Evolutionary conservation across 2,888 invertebrate species (phyloP), one percentile per base, ranked within the genome.

Genomic region (Eupeodes latifasciatus): DNA sequence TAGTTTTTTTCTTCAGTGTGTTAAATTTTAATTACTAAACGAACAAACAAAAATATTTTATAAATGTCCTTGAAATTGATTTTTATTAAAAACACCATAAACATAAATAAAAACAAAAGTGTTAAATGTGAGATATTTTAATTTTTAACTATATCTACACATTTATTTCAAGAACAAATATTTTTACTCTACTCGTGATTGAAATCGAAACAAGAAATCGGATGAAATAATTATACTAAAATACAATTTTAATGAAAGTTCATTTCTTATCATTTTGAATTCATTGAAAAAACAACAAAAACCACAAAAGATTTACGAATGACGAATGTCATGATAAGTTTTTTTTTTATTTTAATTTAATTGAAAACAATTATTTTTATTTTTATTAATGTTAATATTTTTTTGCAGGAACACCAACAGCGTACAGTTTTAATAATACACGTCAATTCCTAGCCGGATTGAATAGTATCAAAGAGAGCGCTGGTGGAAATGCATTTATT

Each of bases 401-500:
- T 27, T 53, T 85, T 85, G 2, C 71, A 94, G 94, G 93, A 75
- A 90, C 91, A 51, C 92, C 93, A 16, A 92, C 93, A 3, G 92
- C 93, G 10, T 94, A 93, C 75, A 93, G 92, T 83, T 93, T 94
- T 67, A 93, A 93, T 84, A 94, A 93, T 62, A 93, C 93, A 7
- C 91, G 92, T 40, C 93, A 93, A 78, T 93, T 94, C 79, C 91
- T 94, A 40, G 92, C 92, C 47, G 94, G 93, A n/a, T 89, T 94
- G 57, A 93, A 93, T 81, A 93, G 93, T 90, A 92, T 93, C 74
- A 92, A 92, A 83, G 92, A 92, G 74, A 91, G 92, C 62, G 91
- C 91, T 69, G 94, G 93, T 61, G 95, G 95, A 14, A 95, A 95
- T 7, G 95, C 95, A 0, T 95, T 96, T 94, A 93, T 94, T 71